Evolutionary conservation across 2,797 vertebrate genomes (phyloP), one percentile per base, ranked within the genome.

Genomic region (Neosilurus mollespiculum): DNA sequence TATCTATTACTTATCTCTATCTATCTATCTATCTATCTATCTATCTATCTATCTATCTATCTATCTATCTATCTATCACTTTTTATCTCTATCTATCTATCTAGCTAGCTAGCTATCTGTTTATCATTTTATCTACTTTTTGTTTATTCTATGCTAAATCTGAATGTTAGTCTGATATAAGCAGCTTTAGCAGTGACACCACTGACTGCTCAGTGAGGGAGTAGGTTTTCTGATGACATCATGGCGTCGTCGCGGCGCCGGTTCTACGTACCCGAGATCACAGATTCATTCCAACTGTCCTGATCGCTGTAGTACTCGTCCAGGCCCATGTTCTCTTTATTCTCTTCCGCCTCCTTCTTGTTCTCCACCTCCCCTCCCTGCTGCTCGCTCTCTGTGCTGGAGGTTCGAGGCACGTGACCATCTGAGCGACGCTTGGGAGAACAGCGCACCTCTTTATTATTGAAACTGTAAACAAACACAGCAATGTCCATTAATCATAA

Each of bases 251-350:
- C 11, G 11, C 3, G 1, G 43, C 4, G 1, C 49, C 26, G 49
- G 56, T 66, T 11, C 69, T 85, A 86, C 96, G 89, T 93, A 99
- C 98, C 98, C 30, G 97, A 97, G 94, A 98, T 98, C 86, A 98
- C 88, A 0, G 97, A 98, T 83, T 97, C 96, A 0, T 98, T 97
- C 93, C 97, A 95, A 86, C 94, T 96, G 86, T 99, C 97, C 88
- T 95, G 96, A 58, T 99, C 97, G 12, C 90, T 94, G 91, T 96
- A 91, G 84, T 95, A 97, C 0, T 96, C 92, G 37, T 94, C 95
- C 92, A 96, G 89, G 20, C 95, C 93, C 92, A 97, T 88, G 91
- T 99, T 99, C 92, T 99, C 98, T 92, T 99, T 99, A 93, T 99
- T 97, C 93, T 99, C 98, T 24, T 98, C 97, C 0, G 94, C 96